phyloP scores from a whole-genome alignment of 2,113 vertebrate species.

The Ceyx melanurus region DNA sequence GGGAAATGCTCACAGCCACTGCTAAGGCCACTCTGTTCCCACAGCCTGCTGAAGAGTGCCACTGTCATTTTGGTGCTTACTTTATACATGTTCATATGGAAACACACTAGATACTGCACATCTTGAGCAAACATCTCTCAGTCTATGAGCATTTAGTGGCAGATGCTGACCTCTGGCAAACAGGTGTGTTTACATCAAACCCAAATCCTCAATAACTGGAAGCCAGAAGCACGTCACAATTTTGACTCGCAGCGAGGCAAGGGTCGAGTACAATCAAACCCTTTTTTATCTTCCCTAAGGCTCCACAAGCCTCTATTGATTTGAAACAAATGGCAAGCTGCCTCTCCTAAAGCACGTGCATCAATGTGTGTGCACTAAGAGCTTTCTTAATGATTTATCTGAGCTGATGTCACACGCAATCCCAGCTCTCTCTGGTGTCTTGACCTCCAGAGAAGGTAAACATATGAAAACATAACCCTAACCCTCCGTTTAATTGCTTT shows the following conservation, averaged over 20 bases:
- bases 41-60: background rate
- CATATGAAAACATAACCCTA: constrained; percentile 1
- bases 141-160: background rate
- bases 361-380: background rate
- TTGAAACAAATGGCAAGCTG: constrained; percentile 19
- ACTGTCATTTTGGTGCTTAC: background rate
- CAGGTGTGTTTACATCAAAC: background rate
- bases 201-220: background rate
- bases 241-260: background rate
- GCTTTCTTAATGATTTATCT: constrained; percentile 45
- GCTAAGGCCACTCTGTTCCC: background rate
- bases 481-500: background rate
- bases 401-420: background rate
- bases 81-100: background rate
- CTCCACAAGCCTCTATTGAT: background rate
- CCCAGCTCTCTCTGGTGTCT: background rate
- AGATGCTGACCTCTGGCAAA: background rate
- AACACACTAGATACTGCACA: background rate
- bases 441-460: constrained; percentile 43
- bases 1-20: background rate
- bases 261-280: background rate
- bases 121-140: background rate
- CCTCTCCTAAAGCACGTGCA: background rate
- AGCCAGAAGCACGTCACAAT: background rate
- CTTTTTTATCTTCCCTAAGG: background rate